A percentile compares a stretch with the other conserved stretches of the same genome.
These are phyloP conservation scores for Peromyscus californicus DNA, from an alignment of 2,113 vertebrate species.

Conservation along the genomic window DNA sequence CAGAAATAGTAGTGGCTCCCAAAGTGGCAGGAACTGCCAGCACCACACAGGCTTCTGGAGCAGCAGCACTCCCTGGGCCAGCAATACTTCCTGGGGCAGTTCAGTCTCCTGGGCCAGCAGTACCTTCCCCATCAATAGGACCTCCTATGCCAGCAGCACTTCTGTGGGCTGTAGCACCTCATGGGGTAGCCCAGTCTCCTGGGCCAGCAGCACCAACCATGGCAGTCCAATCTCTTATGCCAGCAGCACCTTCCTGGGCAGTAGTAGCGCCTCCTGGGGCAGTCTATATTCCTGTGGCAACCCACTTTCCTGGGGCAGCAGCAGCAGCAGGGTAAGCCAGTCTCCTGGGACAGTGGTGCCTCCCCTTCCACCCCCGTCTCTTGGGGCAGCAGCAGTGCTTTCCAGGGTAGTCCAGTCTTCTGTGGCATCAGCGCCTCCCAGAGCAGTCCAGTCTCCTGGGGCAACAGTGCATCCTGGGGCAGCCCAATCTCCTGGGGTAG, in stretches of 20 bases:
- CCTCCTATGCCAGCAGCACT: not conserved
- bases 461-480: not conserved
- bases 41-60: not conserved
- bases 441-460: not conserved
- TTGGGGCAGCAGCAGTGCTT: not conserved
- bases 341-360: not conserved
- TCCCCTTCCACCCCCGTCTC: not conserved
- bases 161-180: not conserved
- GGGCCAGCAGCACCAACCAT: not conserved
- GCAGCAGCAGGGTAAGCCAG: not conserved
- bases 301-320: not conserved
- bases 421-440: not conserved
- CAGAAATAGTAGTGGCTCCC: not conserved
- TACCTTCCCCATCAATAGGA: not conserved
- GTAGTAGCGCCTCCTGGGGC: not conserved
- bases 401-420: not conserved
- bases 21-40: slow-evolving; percentile 25
- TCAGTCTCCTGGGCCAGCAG: no score
- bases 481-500: not conserved
- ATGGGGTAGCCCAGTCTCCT: not conserved
- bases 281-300: not conserved
- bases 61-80: not conserved
- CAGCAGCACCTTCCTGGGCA: not conserved
- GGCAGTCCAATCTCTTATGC: not conserved
- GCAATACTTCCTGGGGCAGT: not conserved